These are phyloP conservation scores for Drosophila pruinosa DNA, from an alignment of 1,140 invertebrate genomes.

Conservation along the genomic window DNA sequence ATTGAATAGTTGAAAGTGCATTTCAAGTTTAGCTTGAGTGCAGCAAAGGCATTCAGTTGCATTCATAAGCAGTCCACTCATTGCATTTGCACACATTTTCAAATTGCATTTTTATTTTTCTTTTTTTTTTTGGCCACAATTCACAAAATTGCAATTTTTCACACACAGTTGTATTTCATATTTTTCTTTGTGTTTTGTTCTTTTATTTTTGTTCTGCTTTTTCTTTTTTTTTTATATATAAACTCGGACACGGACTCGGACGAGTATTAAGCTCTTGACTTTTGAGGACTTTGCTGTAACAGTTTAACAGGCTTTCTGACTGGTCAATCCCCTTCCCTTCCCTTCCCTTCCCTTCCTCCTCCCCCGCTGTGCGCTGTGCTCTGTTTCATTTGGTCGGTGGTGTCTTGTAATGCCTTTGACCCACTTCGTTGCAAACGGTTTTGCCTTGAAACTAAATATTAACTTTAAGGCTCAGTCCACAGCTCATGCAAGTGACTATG, in stretches of 20 bases:
- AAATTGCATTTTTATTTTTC: not conserved
- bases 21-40: not conserved
- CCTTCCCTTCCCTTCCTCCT: not conserved
- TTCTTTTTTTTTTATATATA: not conserved
- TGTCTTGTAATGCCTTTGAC: slow-evolving; percentile 35
- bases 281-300: slow-evolving; percentile 22
- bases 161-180: not conserved
- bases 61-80: not conserved
- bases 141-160: slow-evolving; percentile 2
- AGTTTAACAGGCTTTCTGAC: slow-evolving; percentile 26
- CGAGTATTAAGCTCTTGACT: slow-evolving; percentile 18
- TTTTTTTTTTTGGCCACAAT: no score
- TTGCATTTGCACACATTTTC: not conserved
- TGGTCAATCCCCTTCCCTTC: not conserved
- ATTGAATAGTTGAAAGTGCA: no score
- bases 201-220: not conserved
- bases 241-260: not conserved
- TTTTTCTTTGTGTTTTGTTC: not conserved
- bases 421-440: slow-evolving; percentile 37
- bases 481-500: slow-evolving; percentile 2
- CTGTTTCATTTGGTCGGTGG: not conserved
- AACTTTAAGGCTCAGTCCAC: slow-evolving; percentile 31
- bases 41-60: not conserved
- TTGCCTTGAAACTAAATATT: slow-evolving; percentile 45
- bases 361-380: not conserved